These are phyloP conservation scores for Eospalax fontanierii DNA, from an alignment of 2,797 vertebrate genomes.

Conservation along the genomic window DNA sequence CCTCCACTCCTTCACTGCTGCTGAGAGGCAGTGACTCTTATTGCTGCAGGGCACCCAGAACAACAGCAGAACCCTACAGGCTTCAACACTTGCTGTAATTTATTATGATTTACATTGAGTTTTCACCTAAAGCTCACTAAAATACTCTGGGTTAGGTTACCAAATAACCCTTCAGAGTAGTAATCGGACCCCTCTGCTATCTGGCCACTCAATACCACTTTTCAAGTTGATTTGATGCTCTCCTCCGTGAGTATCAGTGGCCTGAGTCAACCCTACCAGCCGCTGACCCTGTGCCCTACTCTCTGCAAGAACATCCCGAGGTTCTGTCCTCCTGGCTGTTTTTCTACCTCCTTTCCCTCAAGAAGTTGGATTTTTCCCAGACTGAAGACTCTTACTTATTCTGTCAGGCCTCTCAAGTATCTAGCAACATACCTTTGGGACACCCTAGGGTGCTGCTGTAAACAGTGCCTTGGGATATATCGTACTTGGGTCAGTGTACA, in stretches of 20 bases:
- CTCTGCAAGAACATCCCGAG: neutral
- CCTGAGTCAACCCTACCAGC: neutral
- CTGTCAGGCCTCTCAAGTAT: constrained; percentile 21
- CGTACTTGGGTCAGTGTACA: neutral
- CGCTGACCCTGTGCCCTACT: neutral
- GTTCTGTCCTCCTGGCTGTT: neutral
- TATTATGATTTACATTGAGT: neutral
- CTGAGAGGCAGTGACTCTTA: neutral
- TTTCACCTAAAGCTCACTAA: neutral
- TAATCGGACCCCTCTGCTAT: neutral
- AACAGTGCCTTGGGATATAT: neutral
- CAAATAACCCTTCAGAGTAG: neutral
- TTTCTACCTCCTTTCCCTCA: neutral
- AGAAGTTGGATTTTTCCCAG: neutral
- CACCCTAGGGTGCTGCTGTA: neutral
- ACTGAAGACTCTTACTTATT: neutral
- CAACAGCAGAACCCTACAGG: neutral
- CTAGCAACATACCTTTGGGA: neutral
- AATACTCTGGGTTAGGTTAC: neutral
- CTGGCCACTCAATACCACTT: neutral
- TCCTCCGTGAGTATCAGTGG: neutral
- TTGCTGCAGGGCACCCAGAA: neutral
- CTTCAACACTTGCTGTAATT: neutral
- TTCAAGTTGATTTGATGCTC: neutral
- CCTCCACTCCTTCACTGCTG: neutral